phyloP scores from a whole-genome alignment of 2,888 invertebrate species.

The Troilus luridus region DNA sequence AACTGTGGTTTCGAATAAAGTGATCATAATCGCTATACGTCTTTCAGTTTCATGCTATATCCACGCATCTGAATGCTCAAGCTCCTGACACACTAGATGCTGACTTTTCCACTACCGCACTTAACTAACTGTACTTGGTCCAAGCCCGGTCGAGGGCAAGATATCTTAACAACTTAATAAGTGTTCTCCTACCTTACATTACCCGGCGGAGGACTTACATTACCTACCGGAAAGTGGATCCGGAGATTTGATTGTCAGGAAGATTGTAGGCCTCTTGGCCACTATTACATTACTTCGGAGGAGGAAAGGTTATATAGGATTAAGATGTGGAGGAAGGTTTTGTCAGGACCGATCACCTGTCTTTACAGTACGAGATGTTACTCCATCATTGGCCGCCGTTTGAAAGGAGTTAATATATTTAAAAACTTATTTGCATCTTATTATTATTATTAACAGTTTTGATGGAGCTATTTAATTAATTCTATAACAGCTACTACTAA shows the following conservation, averaged over 20 bases:
- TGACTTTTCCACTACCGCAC: background rate
- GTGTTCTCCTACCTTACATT: background rate
- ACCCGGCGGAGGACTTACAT: background rate
- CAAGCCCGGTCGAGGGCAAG: background rate
- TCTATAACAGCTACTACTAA: too few species aligned
- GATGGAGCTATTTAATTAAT: too few species aligned
- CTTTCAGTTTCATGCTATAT: too few species aligned
- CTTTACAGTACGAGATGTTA: background rate
- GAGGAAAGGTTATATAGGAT: background rate
- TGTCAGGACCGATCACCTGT: background rate
- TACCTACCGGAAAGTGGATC: constrained; percentile 6
- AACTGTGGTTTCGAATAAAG: too few species aligned
- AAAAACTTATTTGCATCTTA: too few species aligned
- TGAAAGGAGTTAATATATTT: background rate
- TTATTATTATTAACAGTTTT: too few species aligned
- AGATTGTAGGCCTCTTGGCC: background rate
- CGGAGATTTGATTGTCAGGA: background rate
- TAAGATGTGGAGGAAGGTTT: background rate
- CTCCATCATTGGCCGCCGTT: background rate
- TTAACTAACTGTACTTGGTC: background rate
- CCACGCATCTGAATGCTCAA: background rate
- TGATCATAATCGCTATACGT: too few species aligned
- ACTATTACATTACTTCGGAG: background rate
- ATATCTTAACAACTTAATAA: constrained; percentile 16
- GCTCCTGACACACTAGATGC: background rate